Evolutionary conservation across 2,113 vertebrate genomes (phyloP).

Genomic region (Ictidomys tridecemlineatus): DNA sequence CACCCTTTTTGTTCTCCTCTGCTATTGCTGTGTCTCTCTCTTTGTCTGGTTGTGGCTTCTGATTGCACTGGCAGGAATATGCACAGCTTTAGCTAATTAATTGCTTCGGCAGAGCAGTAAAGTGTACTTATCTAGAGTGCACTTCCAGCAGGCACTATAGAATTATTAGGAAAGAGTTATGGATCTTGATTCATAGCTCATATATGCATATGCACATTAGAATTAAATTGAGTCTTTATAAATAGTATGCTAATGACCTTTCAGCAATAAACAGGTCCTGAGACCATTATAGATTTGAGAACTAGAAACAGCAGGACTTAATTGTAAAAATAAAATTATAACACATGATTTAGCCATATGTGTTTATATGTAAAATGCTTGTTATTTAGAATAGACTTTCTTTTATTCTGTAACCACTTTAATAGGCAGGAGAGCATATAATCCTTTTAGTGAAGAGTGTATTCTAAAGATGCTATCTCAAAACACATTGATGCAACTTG

Average conservation of each 20-base stretch:
- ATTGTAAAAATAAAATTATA: conserved; percentile 68
- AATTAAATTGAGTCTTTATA: conserved; percentile 68
- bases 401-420: conserved; percentile 47
- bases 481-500: conserved; percentile 44
- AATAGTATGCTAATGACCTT: conserved; percentile 71
- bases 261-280: conserved; percentile 24
- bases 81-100: conserved; percentile 76
- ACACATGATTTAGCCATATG: conserved; percentile 69
- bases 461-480: conserved; percentile 50
- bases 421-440: conserved; percentile 41
- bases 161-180: conserved; percentile 72
- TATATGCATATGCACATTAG: conserved; percentile 51
- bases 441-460: neutral
- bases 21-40: rapidly evolving
- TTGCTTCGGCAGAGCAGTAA: conserved; percentile 71
- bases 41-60: conserved; percentile 10
- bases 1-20: neutral
- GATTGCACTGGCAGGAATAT: conserved; percentile 34
- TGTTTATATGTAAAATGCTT: conserved; percentile 64
- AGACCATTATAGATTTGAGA: conserved; percentile 57
- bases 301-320: conserved; percentile 60
- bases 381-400: conserved; percentile 50
- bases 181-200: conserved; percentile 63
- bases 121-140: conserved; percentile 76
- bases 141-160: conserved; percentile 64